Conservation (phyloP, 2,113 vertebrate genomes). For the Machaerirhynchus nigripectus region DNA sequence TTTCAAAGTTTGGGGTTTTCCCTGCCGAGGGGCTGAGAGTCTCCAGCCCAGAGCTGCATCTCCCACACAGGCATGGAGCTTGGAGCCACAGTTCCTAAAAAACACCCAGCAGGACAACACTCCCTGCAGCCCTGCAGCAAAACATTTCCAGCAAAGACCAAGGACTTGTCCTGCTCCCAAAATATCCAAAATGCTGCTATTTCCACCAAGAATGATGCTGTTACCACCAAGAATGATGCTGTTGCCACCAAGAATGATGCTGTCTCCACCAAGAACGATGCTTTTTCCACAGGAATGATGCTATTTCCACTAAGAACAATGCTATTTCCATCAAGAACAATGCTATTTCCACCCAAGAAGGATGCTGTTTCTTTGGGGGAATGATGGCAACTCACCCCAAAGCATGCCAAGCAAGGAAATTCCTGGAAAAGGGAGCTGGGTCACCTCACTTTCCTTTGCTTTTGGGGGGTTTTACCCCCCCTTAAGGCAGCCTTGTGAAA, state of each 20-base stretch:
- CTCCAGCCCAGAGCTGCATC: background rate
- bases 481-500: background rate
- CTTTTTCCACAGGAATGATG: background rate
- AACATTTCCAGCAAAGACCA: background rate
- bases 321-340: background rate
- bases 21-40: background rate
- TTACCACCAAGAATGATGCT: background rate
- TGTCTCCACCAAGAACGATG: background rate
- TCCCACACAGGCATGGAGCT: background rate
- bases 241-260: background rate
- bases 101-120: background rate
- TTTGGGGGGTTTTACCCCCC: background rate
- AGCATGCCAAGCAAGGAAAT: background rate
- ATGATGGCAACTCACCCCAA: background rate
- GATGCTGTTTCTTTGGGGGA: background rate
- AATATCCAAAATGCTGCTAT: background rate
- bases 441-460: accelerated
- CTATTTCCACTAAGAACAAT: background rate
- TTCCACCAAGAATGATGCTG: background rate
- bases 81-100: background rate
- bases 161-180: background rate
- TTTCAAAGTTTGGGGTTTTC: background rate
- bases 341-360: background rate
- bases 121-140: background rate
- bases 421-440: background rate